These are phyloP conservation scores for Rhinoderma darwinii DNA, from an alignment of 2,113 vertebrate species.

Conservation along the genomic window DNA sequence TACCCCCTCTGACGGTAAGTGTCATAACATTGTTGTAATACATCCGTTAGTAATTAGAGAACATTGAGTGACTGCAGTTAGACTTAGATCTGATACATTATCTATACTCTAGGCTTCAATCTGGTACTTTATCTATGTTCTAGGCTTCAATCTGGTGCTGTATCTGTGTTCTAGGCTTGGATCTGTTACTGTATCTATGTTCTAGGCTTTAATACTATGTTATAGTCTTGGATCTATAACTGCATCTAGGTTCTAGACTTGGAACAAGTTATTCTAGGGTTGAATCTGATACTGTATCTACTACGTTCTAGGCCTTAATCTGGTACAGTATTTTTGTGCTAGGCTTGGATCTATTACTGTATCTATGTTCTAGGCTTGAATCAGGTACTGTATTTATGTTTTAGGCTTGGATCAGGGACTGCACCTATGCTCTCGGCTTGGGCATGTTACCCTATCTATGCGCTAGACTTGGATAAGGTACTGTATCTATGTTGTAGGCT, in stretches of 20 bases:
- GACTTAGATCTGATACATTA: too few species aligned
- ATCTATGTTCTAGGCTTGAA: background rate
- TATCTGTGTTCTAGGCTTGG: too few species aligned
- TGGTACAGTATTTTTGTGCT: too few species aligned
- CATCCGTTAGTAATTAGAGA: background rate
- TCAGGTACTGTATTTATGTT: background rate
- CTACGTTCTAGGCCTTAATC: too few species aligned
- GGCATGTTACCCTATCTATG: background rate
- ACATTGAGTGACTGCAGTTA: too few species aligned
- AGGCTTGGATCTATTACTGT: too few species aligned
- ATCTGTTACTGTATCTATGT: background rate
- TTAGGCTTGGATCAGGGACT: background rate
- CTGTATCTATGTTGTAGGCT: too few species aligned
- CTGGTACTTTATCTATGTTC: background rate
- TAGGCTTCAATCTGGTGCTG: too few species aligned
- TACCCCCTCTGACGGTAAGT: slow-evolving; percentile 70
- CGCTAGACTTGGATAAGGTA: background rate
- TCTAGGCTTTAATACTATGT: background rate
- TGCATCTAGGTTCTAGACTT: background rate
- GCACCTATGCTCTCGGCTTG: background rate
- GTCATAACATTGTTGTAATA: background rate
- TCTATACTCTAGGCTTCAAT: background rate
- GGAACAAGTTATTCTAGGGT: too few species aligned
- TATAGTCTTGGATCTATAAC: background rate
- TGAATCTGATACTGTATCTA: too few species aligned